Evolutionary conservation across 1,140 invertebrate species (phyloP).

Genomic region (Adoxophyes honmai): DNA sequence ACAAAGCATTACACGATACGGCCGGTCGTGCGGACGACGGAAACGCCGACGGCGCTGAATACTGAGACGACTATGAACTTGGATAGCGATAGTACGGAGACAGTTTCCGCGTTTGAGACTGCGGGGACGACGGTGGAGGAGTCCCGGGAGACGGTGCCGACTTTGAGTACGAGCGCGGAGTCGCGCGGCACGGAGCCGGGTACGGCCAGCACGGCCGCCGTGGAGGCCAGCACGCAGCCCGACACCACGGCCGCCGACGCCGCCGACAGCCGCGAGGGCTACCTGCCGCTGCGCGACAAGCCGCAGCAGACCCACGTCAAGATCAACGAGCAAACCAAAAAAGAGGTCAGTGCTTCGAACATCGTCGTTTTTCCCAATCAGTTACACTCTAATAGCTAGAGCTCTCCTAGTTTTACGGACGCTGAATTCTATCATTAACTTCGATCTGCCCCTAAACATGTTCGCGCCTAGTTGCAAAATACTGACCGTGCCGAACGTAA

Average conservation of each 20-base stretch:
- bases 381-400: constrained; percentile 59
- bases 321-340: constrained; percentile 73
- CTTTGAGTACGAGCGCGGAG: constrained; percentile 48
- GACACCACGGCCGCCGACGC: constrained; percentile 59
- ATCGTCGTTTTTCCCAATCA: constrained; percentile 41
- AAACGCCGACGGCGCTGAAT: constrained; percentile 53
- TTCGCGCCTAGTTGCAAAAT: constrained; percentile 17
- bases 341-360: constrained; percentile 72
- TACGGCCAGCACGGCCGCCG: constrained; percentile 46
- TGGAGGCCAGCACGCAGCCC: constrained; percentile 50
- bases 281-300: constrained; percentile 69
- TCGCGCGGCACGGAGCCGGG: constrained; percentile 47
- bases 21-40: constrained; percentile 56
- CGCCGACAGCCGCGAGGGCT: constrained; percentile 70
- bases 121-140: constrained; percentile 47
- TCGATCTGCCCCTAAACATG: constrained; percentile 29
- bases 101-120: constrained; percentile 51
- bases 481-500: constrained; percentile 21
- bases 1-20: constrained; percentile 73
- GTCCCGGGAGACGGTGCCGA: constrained; percentile 48
- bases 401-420: constrained; percentile 45
- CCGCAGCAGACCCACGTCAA: constrained; percentile 70
- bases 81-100: constrained; percentile 53
- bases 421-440: constrained; percentile 34
- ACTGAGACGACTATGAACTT: constrained; percentile 56